Percentiles rank a stretch among this genome's conserved stretches.
Evolutionary conservation across 1,140 invertebrate genomes (phyloP).

Genomic region (Calephelis nemesis): DNA sequence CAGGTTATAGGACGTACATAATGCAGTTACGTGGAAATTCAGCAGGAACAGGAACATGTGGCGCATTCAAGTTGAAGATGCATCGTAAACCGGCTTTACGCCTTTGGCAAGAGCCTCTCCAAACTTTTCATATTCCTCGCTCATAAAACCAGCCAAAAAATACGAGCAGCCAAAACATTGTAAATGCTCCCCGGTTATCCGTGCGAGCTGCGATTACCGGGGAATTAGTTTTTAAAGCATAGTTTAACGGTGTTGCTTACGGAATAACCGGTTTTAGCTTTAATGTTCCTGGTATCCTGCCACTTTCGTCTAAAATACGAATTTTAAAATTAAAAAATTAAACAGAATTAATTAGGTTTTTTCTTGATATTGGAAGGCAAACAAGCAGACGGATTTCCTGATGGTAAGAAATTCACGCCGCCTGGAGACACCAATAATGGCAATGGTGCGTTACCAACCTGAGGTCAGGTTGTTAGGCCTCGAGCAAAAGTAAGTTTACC

Average conservation of each 20-base stretch:
- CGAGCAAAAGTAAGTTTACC: no score
- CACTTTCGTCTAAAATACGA: conserved; percentile 21
- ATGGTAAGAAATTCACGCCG: no score
- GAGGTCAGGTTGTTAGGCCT: no score
- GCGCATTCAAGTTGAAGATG: conserved; percentile 72
- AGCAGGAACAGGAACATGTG: conserved; percentile 65
- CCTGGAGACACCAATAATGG: no score
- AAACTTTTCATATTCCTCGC: conserved; percentile 78
- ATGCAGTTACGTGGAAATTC: conserved; percentile 65
- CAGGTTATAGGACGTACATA: conserved; percentile 67
- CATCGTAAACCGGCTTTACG: conserved; percentile 77
- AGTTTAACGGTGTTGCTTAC: conserved; percentile 65
- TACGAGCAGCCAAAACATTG: conserved; percentile 77
- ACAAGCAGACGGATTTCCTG: no score
- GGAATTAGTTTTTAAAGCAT: conserved; percentile 74
- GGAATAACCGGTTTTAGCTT: conserved; percentile 59
- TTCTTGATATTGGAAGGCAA: no score
- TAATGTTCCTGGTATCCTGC: conserved; percentile 28
- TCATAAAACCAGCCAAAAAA: conserved; percentile 75
- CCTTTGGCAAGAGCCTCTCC: conserved; percentile 68
- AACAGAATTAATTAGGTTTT: not conserved
- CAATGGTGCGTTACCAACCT: no score
- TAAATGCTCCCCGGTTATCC: conserved; percentile 72
- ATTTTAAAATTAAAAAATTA: conserved; percentile 54
- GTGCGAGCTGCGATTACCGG: conserved; percentile 49